phyloP scores from a whole-genome alignment of 2,113 vertebrate genomes.

The Cebidichthys violaceus region DNA sequence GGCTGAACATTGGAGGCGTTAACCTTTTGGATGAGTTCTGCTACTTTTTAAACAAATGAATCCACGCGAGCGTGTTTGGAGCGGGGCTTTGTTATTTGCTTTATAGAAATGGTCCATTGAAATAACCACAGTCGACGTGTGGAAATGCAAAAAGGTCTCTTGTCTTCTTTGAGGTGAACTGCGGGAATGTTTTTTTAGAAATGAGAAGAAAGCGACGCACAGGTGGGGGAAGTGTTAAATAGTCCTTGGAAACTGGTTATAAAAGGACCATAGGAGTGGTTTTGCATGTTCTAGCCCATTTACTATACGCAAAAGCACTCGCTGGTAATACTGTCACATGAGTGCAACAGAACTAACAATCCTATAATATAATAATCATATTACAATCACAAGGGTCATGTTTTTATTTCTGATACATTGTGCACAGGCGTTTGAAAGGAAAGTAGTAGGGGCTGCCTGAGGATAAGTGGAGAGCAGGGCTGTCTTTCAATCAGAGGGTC shows the following conservation, averaged over 20 bases:
- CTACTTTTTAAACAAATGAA: constrained; percentile 43
- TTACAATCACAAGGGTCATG: background rate
- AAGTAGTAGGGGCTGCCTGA: too few species aligned
- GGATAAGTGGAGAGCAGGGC: too few species aligned
- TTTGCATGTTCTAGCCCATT: background rate
- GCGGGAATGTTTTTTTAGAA: background rate
- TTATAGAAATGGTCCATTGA: background rate
- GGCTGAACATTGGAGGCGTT: constrained; percentile 30
- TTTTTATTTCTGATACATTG: background rate
- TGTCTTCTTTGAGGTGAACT: background rate
- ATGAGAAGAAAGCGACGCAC: background rate
- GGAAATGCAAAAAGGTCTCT: background rate
- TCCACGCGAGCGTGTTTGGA: background rate
- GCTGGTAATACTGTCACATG: background rate
- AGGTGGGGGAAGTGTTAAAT: background rate
- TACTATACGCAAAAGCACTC: background rate
- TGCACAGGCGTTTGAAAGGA: too few species aligned
- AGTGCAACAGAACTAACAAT: background rate
- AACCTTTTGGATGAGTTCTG: constrained; percentile 47
- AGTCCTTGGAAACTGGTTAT: background rate
- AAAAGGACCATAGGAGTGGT: background rate
- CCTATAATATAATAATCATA: background rate
- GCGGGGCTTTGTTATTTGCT: background rate
- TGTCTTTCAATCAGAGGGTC: too few species aligned
- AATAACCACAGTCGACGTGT: background rate